Evolutionary conservation across 2,797 vertebrate genomes (phyloP).

Genomic region (Coreius guichenoti): DNA sequence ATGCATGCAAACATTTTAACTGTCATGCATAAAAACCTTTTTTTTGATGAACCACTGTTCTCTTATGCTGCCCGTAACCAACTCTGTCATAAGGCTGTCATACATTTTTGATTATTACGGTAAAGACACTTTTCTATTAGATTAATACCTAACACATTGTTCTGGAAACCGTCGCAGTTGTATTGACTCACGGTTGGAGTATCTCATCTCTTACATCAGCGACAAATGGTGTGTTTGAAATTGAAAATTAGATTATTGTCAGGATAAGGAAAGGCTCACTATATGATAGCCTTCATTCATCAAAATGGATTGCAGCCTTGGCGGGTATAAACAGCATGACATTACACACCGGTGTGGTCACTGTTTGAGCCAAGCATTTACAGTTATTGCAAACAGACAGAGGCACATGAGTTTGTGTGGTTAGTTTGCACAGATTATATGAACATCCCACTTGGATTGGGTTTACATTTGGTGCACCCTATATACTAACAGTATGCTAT

Average conservation of each 20-base stretch:
- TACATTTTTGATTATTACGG: not conserved
- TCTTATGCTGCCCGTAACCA: not conserved
- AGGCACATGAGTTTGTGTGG: constrained; percentile 19
- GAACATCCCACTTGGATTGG: not conserved
- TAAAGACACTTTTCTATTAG: constrained; percentile 12
- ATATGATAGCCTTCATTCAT: constrained; percentile 34
- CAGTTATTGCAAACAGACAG: constrained; percentile 42
- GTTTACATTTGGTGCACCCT: not conserved
- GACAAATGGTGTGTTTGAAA: constrained; percentile 39
- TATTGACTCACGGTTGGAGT: constrained; percentile 5
- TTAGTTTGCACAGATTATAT: constrained; percentile 24
- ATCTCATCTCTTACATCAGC: constrained; percentile 18
- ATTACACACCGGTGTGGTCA: constrained; percentile 46
- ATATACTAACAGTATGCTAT: not conserved
- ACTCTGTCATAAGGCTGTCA: not conserved
- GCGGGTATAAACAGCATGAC: constrained; percentile 44
- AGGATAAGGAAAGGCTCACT: constrained; percentile 34
- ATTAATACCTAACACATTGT: constrained; percentile 8
- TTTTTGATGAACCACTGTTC: not conserved
- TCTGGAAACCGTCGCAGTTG: constrained; percentile 20
- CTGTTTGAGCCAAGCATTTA: constrained; percentile 39
- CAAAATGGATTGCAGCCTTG: constrained; percentile 36
- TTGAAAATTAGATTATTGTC: constrained; percentile 44
- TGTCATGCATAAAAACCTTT: not conserved
- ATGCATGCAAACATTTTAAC: not conserved